Conservation (phyloP, 2,888 invertebrate genomes). For the Zonitis immaculata region DNA sequence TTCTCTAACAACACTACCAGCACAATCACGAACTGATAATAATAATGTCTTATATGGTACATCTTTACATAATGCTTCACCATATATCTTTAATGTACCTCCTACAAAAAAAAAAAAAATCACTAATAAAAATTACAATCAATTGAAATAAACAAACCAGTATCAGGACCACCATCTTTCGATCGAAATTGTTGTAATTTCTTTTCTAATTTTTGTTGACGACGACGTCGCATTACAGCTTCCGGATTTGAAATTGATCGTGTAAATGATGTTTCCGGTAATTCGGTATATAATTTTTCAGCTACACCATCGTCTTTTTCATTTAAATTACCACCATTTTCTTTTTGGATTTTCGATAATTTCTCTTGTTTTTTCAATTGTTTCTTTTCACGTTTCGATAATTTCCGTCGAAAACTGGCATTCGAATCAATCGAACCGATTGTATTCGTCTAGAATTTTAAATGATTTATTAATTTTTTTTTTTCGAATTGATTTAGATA, state of each 20-base stretch:
- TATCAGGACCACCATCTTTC: conserved; percentile 92
- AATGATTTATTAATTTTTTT: not conserved
- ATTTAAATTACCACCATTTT: conserved; percentile 53
- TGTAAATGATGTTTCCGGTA: conserved; percentile 98
- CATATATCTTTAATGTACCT: conserved; percentile 91
- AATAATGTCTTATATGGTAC: conserved; percentile 98
- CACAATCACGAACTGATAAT: conserved; percentile 88
- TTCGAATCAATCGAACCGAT: conserved; percentile 69
- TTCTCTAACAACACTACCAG: conserved; percentile 88
- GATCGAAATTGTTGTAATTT: conserved; percentile 91
- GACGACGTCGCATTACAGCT: conserved; percentile 94
- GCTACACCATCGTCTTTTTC: conserved; percentile 77
- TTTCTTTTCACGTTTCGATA: conserved; percentile 97
- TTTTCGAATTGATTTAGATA: no score
- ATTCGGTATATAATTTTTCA: conserved; percentile 88
- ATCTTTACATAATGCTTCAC: conserved; percentile 91
- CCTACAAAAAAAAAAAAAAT: conserved; percentile 49
- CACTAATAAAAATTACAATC: not conserved
- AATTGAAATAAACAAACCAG: no score
- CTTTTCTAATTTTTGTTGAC: conserved; percentile 91
- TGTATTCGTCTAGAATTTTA: conserved; percentile 53
- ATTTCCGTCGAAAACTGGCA: conserved; percentile 84
- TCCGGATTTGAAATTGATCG: conserved; percentile 99
- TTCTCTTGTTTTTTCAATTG: conserved; percentile 95
- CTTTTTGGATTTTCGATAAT: conserved; percentile 70